Evolutionary conservation across 2,113 vertebrate species (phyloP).

Genomic region (Ia io): DNA sequence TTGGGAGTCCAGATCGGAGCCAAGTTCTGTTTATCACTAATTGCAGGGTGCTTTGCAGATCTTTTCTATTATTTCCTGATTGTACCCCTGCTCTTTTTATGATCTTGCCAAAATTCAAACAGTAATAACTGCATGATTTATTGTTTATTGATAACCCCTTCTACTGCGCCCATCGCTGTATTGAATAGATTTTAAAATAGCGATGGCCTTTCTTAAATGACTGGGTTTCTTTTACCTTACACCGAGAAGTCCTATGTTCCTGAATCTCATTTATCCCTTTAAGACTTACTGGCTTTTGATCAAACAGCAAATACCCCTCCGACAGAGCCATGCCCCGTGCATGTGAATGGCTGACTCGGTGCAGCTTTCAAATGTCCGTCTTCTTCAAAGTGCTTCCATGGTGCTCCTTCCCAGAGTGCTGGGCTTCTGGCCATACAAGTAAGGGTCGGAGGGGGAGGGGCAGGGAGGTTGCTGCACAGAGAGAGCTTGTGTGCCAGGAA

Average conservation of each 20-base stretch:
- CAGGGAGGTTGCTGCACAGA: background rate
- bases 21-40: constrained; percentile 82
- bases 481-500: constrained; percentile 48
- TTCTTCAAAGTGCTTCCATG: constrained; percentile 68
- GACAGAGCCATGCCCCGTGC: background rate
- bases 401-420: constrained; percentile 50
- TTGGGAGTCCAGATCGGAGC: constrained; percentile 72
- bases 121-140: constrained; percentile 83
- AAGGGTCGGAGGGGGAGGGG: background rate
- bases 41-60: constrained; percentile 79
- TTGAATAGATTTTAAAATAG: constrained; percentile 76
- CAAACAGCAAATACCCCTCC: background rate
- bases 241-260: constrained; percentile 70
- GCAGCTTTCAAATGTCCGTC: constrained; percentile 18
- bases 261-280: constrained; percentile 58
- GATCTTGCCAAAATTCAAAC: constrained; percentile 82
- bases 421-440: constrained; percentile 60
- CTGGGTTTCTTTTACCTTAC: constrained; percentile 75
- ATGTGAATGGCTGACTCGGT: background rate
- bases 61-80: constrained; percentile 82
- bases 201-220: constrained; percentile 68
- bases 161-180: constrained; percentile 63
- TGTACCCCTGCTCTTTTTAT: constrained; percentile 78
- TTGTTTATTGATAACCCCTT: constrained; percentile 80
- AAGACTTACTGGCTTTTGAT: background rate